Evolutionary conservation across 2,888 invertebrate genomes (phyloP).

Genomic region (Spilosoma lubricipeda): DNA sequence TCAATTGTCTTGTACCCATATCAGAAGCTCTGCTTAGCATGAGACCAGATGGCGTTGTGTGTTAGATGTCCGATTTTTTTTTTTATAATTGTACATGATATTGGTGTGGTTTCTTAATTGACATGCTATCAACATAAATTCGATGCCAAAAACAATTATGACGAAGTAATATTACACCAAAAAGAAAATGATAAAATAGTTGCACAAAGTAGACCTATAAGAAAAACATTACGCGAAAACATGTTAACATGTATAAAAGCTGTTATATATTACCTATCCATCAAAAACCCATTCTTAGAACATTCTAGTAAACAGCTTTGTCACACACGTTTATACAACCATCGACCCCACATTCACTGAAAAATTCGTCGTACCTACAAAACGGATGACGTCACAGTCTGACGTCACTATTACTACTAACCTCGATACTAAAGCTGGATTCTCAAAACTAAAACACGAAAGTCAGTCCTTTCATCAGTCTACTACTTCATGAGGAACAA

Average conservation of each 20-base stretch:
- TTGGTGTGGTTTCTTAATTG: too few species aligned
- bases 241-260: neutral
- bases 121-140: too few species aligned
- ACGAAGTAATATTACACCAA: too few species aligned
- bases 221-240: too few species aligned
- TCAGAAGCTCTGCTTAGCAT: too few species aligned
- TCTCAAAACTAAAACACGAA: constrained; percentile 28
- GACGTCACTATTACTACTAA: constrained; percentile 12
- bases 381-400: neutral
- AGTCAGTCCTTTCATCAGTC: constrained; percentile 33
- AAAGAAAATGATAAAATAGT: too few species aligned
- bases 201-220: too few species aligned
- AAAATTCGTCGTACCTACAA: neutral
- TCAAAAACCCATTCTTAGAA: neutral
- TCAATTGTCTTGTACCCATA: too few species aligned
- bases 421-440: constrained; percentile 23
- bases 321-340: neutral
- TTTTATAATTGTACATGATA: too few species aligned
- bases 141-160: too few species aligned
- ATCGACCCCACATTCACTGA: neutral
- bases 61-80: too few species aligned
- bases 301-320: neutral
- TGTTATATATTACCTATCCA: neutral
- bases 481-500: constrained; percentile 50
- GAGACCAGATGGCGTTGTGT: too few species aligned